These are phyloP conservation scores for Delphinus delphis DNA, from an alignment of 2,113 vertebrate species.

Conservation along the genomic window DNA sequence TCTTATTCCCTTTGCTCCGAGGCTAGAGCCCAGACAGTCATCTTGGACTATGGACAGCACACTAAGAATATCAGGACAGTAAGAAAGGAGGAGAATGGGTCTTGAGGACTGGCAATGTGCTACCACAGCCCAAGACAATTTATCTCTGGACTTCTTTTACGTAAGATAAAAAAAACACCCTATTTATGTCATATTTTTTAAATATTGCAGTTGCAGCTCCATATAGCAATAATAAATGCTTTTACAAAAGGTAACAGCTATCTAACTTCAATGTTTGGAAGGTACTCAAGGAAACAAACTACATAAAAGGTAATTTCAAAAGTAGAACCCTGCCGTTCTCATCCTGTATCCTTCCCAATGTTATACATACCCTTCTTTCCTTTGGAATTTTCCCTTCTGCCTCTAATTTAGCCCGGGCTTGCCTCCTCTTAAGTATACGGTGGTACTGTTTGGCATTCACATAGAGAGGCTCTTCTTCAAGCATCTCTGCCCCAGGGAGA, in stretches of 20 bases:
- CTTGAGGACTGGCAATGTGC: background rate
- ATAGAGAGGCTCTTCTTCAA: conserved; percentile 97
- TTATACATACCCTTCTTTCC: conserved; percentile 91
- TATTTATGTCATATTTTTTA: background rate
- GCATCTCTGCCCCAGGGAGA: conserved; percentile 97
- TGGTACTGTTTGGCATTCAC: conserved; percentile 99
- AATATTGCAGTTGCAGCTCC: background rate
- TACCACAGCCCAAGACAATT: background rate
- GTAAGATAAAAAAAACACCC: background rate
- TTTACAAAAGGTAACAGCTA: background rate
- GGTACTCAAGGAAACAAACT: background rate
- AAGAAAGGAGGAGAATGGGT: background rate
- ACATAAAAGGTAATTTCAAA: background rate
- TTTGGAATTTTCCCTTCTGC: conserved; percentile 99
- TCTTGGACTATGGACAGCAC: background rate
- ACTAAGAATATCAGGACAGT: background rate
- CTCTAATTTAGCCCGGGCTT: conserved; percentile 96
- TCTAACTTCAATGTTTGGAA: background rate
- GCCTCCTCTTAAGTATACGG: conserved; percentile 96
- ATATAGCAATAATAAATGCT: background rate
- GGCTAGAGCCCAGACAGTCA: background rate
- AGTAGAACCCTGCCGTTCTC: background rate
- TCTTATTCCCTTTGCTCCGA: background rate
- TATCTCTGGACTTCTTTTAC: background rate
- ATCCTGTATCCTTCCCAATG: background rate